Conservation (phyloP, 2,888 invertebrate genomes). For the Yponomeuta malinellus region DNA sequence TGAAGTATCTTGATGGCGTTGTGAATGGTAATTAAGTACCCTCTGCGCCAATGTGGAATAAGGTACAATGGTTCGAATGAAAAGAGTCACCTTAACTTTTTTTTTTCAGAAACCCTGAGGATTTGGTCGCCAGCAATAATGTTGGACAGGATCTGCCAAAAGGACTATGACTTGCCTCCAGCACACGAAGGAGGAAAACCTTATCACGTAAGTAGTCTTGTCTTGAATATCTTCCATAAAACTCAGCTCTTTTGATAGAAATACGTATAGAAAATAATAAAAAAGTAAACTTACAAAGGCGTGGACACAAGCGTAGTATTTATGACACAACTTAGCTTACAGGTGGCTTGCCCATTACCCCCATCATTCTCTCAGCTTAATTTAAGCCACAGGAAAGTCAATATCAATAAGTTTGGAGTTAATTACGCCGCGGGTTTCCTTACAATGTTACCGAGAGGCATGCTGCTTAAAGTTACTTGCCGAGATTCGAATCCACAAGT, state of each 20-base stretch:
- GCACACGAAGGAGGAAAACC: conserved; percentile 22
- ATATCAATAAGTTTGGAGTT: neutral
- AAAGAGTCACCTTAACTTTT: neutral
- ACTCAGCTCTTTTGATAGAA: neutral
- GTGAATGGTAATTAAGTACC: conserved; percentile 38
- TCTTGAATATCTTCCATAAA: neutral
- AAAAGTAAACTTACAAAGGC: neutral
- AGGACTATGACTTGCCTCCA: conserved; percentile 56
- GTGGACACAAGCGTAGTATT: neutral
- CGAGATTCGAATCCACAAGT: neutral
- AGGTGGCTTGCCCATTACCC: too few species aligned
- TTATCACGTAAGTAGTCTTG: conserved; percentile 15
- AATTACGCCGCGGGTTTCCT: too few species aligned
- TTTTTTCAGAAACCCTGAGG: conserved; percentile 56
- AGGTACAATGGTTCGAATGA: neutral
- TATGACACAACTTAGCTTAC: neutral
- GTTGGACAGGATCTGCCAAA: conserved; percentile 66
- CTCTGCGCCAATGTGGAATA: neutral
- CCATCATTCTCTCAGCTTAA: too few species aligned
- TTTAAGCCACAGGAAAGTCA: neutral
- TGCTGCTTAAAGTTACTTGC: neutral
- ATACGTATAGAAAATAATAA: neutral
- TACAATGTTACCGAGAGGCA: too few species aligned
- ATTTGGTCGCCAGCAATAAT: conserved; percentile 64
- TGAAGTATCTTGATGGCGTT: conserved; percentile 56